Evolutionary conservation across 2,113 vertebrate genomes (phyloP).

Genomic region (human (Homo sapiens)): GRCh38 chr4:159709001-159709500

Average conservation of each 20-base stretch:
- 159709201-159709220: not conserved
- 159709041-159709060: conserved; percentile 35
- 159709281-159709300: not conserved
- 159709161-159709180: not conserved
- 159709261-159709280: not conserved
- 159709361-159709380: not conserved
- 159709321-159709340: not conserved
- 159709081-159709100: not conserved
- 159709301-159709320: not conserved
- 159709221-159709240: not conserved
- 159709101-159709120: conserved; percentile 28
- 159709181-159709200: not conserved
- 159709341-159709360: not conserved
- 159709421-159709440: not conserved
- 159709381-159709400: not conserved
- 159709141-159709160: not conserved
- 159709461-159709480: not conserved
- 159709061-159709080: not conserved
- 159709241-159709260: not conserved
- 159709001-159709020: not conserved
- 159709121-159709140: not conserved
- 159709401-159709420: not conserved
- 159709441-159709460: not conserved
- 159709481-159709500: not conserved
- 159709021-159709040: not conserved